Conservation (phyloP, 2,113 vertebrate genomes). For the Urocolius indicus region DNA sequence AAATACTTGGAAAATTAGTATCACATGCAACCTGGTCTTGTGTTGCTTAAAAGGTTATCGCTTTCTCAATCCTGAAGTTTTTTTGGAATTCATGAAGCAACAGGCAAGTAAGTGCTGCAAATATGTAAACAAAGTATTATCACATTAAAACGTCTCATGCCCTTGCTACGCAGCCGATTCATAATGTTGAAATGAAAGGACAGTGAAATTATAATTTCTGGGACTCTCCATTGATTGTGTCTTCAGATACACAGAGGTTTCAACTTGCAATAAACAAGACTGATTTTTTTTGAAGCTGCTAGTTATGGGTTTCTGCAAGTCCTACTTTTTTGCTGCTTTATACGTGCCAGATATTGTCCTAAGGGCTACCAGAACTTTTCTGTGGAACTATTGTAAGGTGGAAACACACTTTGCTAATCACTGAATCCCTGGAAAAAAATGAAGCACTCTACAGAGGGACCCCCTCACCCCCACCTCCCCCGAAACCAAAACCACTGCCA, state of each 20-base stretch:
- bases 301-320: not conserved
- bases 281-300: constrained; percentile 32
- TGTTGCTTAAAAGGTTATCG: constrained; percentile 14
- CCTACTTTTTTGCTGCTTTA: not conserved
- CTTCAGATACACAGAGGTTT: constrained; percentile 13
- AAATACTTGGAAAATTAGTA: constrained; percentile 39
- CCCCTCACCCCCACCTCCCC: too few relatives aligned
- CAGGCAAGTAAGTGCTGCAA: constrained; percentile 30
- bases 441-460: not conserved
- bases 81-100: constrained; percentile 13
- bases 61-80: constrained; percentile 7
- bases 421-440: not conserved
- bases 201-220: constrained; percentile 4
- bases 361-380: constrained; percentile 45
- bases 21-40: constrained; percentile 1
- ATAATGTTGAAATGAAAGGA: constrained; percentile 12
- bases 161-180: not conserved
- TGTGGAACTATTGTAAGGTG: constrained; percentile 8
- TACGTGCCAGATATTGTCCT: not conserved
- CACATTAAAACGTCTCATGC: constrained; percentile 34
- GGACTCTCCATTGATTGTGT: not conserved
- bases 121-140: constrained; percentile 34
- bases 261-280: constrained; percentile 42
- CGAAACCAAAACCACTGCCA: not conserved
- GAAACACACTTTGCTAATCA: constrained; percentile 29